These are phyloP conservation scores for Agrotis exclamationis DNA, from an alignment of 2,888 invertebrate species.

Conservation along the genomic window DNA sequence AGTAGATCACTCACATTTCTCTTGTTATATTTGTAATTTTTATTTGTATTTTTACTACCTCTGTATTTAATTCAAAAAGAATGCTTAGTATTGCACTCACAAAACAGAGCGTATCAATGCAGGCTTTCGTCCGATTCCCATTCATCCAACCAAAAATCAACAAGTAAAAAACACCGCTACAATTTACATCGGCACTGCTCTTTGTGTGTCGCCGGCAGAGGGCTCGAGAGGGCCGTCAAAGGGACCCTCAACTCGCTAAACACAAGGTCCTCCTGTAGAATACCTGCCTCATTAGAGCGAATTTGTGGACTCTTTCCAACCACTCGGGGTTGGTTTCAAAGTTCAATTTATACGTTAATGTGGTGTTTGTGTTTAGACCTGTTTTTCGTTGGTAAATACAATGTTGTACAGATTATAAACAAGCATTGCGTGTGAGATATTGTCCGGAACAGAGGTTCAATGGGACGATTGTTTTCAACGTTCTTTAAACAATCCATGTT, in stretches of 20 bases:
- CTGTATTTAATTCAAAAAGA: too few relatives aligned
- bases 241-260: conserved; percentile 51
- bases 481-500: not conserved
- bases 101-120: not conserved
- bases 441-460: not conserved
- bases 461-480: not conserved
- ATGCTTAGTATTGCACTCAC: not conserved
- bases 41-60: too few relatives aligned
- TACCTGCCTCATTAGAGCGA: conserved; percentile 58
- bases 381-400: not conserved
- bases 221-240: conserved; percentile 48
- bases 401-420: not conserved
- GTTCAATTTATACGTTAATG: conserved; percentile 9
- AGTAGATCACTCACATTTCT: too few relatives aligned
- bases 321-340: conserved; percentile 32
- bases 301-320: conserved; percentile 46
- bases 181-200: conserved; percentile 34
- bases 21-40: too few relatives aligned
- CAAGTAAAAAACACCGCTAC: conserved; percentile 22
- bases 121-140: not conserved
- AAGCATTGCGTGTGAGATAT: not conserved
- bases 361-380: conserved; percentile 1
- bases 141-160: conserved; percentile 7
- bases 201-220: conserved; percentile 30
- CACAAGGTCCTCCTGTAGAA: conserved; percentile 44